Percentiles rank a stretch among this genome's conserved stretches.
phyloP scores from a whole-genome alignment of 2,797 vertebrate species.

The Lerista edwardsae region DNA sequence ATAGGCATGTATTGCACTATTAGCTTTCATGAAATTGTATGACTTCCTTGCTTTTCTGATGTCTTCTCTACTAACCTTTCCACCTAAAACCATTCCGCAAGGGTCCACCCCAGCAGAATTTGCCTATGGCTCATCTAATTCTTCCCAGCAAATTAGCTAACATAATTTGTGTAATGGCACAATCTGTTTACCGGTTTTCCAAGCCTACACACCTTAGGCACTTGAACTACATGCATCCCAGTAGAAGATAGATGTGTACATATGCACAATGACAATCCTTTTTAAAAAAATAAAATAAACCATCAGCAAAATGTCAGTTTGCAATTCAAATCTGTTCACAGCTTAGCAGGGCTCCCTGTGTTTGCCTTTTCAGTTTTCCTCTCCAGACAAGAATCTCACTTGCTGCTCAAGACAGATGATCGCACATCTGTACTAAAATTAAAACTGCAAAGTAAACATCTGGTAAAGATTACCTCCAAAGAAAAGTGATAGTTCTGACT shows the following conservation, averaged over 20 bases:
- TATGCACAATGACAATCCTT: background rate
- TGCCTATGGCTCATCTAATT: background rate
- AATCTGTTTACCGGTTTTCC: background rate
- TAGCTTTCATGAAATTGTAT: background rate
- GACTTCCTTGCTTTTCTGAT: background rate
- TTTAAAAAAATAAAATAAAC: too few species aligned
- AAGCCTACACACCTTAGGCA: background rate
- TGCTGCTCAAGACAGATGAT: background rate
- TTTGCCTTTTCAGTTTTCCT: background rate
- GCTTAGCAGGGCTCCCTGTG: background rate
- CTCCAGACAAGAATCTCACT: background rate
- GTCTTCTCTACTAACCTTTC: background rate
- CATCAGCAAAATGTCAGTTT: background rate
- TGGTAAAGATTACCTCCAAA: background rate
- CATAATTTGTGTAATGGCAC: background rate
- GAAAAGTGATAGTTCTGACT: background rate
- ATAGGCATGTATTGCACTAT: background rate
- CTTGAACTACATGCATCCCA: background rate
- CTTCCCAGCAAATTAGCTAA: background rate
- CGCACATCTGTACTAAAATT: background rate
- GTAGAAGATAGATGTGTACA: background rate
- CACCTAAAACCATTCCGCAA: background rate
- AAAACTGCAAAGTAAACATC: background rate
- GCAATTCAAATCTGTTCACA: conserved; percentile 7
- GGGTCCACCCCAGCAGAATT: background rate